phyloP scores from a whole-genome alignment of 1,140 invertebrate species.

The Drosophila arizonae region DNA sequence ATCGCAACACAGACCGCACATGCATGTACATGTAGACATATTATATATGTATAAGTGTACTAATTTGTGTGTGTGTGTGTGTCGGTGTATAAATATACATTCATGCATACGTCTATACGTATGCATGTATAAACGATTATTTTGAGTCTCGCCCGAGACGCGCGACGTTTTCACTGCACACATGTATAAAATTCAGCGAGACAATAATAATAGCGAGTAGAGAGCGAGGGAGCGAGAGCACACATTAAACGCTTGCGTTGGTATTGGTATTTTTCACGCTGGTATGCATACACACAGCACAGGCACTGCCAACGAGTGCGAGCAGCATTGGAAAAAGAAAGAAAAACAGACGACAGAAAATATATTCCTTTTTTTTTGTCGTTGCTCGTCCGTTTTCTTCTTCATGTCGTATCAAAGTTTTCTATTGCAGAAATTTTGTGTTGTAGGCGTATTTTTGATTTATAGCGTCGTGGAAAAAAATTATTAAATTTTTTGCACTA shows the following conservation, averaged over 20 bases:
- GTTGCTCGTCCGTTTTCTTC: constrained; percentile 78
- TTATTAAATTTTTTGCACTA: constrained; percentile 62
- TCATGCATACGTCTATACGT: constrained; percentile 10
- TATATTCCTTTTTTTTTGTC: constrained; percentile 80
- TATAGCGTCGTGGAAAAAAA: constrained; percentile 60
- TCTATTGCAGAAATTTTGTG: constrained; percentile 82
- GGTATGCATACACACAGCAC: constrained; percentile 70
- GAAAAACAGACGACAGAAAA: constrained; percentile 82
- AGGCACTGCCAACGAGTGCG: constrained; percentile 71
- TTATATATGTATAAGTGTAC: constrained; percentile 17
- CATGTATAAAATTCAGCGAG: constrained; percentile 30
- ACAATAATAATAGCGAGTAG: constrained; percentile 39
- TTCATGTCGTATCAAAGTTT: constrained; percentile 83
- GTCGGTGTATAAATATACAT: constrained; percentile 13
- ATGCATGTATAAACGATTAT: constrained; percentile 35
- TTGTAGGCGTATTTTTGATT: constrained; percentile 63
- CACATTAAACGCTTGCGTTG: constrained; percentile 39
- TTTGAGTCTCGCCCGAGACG: constrained; percentile 34
- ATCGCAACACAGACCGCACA: constrained; percentile 42
- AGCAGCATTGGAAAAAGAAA: constrained; percentile 83
- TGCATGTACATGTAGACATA: constrained; percentile 24
- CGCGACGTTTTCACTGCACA: constrained; percentile 43
- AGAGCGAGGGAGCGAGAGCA: constrained; percentile 42
- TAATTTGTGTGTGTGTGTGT: too few relatives aligned
- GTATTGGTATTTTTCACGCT: constrained; percentile 63